A percentile compares a stretch with the other conserved stretches of the same genome.
These are phyloP conservation scores for Rynchops niger DNA, from an alignment of 2,113 vertebrate species.

Conservation along the genomic window DNA sequence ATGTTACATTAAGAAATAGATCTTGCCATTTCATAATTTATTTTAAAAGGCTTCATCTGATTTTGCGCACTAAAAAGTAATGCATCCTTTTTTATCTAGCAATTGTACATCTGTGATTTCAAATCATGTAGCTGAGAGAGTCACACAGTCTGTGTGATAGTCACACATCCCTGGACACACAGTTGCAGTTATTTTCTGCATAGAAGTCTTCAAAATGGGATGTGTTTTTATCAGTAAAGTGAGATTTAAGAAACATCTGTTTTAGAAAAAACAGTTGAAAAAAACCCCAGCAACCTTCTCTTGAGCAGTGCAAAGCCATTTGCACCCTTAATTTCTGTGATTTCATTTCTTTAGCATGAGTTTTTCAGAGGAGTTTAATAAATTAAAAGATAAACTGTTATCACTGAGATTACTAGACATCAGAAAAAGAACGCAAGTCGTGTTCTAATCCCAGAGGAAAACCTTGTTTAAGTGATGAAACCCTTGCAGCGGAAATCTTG, in stretches of 20 bases:
- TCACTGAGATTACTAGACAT: constrained; percentile 3
- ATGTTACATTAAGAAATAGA: neutral
- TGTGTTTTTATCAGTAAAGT: neutral
- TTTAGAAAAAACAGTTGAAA: neutral
- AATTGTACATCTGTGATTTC: neutral
- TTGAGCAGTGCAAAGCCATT: neutral
- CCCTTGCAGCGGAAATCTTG: constrained; percentile 51
- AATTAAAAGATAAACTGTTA: constrained; percentile 50
- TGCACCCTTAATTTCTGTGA: neutral
- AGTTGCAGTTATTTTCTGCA: neutral
- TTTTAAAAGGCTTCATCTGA: neutral
- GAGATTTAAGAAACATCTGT: neutral
- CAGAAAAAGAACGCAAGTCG: constrained; percentile 6
- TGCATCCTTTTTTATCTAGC: neutral
- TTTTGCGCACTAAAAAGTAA: neutral
- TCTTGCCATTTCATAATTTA: neutral
- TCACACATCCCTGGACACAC: neutral
- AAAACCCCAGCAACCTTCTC: neutral
- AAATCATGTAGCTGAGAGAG: neutral
- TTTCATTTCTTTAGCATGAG: constrained; percentile 15
- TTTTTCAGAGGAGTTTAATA: neutral
- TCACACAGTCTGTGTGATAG: neutral
- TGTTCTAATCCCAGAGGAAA: constrained; percentile 63
- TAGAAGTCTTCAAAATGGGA: neutral
- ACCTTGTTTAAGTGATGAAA: constrained; percentile 52